Percentiles rank a stretch among this genome's conserved stretches.
Evolutionary conservation across 2,797 vertebrate species (phyloP).

Genomic region (Pipistrellus pipistrellus): DNA sequence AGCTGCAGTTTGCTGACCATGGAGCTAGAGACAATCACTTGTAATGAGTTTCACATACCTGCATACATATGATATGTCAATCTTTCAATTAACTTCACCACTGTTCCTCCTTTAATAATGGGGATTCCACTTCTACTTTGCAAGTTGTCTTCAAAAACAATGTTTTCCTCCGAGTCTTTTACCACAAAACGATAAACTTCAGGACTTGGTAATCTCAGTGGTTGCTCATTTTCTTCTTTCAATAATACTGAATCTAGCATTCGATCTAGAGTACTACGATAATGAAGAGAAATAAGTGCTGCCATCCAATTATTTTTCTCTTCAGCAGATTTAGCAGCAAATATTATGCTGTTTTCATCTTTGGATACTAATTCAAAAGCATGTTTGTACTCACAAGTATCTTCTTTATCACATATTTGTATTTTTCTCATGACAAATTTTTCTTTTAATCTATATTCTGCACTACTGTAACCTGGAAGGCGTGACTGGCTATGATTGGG

Average conservation of each 20-base stretch:
- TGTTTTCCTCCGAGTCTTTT: constrained; percentile 97
- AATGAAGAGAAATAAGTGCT: constrained; percentile 96
- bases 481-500: constrained; percentile 94
- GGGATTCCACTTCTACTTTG: constrained; percentile 97
- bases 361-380: constrained; percentile 95
- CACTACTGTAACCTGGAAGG: constrained; percentile 94
- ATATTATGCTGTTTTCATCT: constrained; percentile 94
- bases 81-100: constrained; percentile 98
- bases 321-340: constrained; percentile 94
- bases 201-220: constrained; percentile 93
- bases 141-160: constrained; percentile 96
- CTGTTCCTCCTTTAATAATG: constrained; percentile 97
- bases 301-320: constrained; percentile 99
- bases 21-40: background rate
- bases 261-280: constrained; percentile 96
- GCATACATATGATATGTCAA: constrained; percentile 99
- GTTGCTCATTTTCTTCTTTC: constrained; percentile 96
- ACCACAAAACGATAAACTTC: constrained; percentile 95
- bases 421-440: constrained; percentile 96
- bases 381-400: constrained; percentile 92
- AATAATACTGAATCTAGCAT: constrained; percentile 95
- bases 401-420: constrained; percentile 95
- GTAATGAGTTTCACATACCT: constrained; percentile 89
- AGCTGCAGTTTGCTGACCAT: no score
- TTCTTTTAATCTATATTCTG: constrained; percentile 97